Evolutionary conservation across 2,797 vertebrate species (phyloP).

Genomic region (Dendrocincla tyrannina): DNA sequence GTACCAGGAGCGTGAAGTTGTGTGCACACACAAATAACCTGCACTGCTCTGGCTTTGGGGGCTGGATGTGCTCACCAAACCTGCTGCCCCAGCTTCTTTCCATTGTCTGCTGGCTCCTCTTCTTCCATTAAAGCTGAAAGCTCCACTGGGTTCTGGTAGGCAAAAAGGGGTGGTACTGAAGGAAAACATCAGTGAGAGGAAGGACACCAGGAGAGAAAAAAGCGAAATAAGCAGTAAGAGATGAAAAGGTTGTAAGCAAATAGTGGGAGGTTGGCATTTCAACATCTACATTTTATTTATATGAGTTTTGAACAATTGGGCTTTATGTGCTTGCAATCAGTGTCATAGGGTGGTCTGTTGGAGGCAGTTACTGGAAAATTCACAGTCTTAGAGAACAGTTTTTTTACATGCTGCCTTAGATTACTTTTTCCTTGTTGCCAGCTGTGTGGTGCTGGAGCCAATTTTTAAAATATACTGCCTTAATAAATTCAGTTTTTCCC

Average conservation of each 20-base stretch:
- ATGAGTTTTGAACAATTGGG: neutral
- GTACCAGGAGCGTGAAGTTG: rapidly evolving
- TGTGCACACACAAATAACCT: neutral
- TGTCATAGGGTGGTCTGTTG: constrained; percentile 35
- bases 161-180: neutral
- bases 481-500: constrained; percentile 42
- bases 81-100: neutral
- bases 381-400: constrained; percentile 23
- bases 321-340: constrained; percentile 18
- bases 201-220: neutral
- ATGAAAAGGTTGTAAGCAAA: neutral
- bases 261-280: constrained; percentile 4
- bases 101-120: neutral
- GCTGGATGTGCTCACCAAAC: neutral
- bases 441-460: constrained; percentile 24
- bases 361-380: constrained; percentile 42
- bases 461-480: constrained; percentile 45
- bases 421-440: constrained; percentile 42
- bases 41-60: neutral
- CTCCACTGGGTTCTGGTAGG: neutral
- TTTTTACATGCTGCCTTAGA: constrained; percentile 39
- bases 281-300: neutral
- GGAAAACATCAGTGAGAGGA: neutral
- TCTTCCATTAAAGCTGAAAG: neutral
- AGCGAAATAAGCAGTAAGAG: neutral